phyloP scores from a whole-genome alignment of 2,113 vertebrate genomes.

The Blennius ocellaris region DNA sequence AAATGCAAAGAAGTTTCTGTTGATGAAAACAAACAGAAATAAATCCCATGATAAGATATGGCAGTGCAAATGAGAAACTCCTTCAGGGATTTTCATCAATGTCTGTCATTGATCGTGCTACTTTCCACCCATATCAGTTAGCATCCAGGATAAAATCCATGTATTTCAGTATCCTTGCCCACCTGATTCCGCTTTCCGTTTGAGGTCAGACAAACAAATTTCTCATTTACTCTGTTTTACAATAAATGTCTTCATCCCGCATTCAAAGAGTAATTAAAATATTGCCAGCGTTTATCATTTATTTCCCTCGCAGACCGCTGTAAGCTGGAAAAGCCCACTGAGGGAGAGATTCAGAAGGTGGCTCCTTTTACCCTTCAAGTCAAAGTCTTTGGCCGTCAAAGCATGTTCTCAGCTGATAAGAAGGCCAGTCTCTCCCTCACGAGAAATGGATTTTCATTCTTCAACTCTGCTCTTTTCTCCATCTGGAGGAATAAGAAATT shows the following conservation, averaged over 20 bases:
- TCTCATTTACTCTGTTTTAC: slow-evolving; percentile 36
- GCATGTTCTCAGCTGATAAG: slow-evolving; percentile 77
- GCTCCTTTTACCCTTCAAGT: slow-evolving; percentile 62
- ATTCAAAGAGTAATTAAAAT: slow-evolving; percentile 45
- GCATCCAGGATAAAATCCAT: slow-evolving; percentile 18
- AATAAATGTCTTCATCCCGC: slow-evolving; percentile 18
- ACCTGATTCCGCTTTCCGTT: slow-evolving; percentile 10
- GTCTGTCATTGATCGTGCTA: slow-evolving; percentile 20
- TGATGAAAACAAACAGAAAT: slow-evolving; percentile 13
- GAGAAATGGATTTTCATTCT: slow-evolving; percentile 66
- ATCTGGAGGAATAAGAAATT: slow-evolving; percentile 46
- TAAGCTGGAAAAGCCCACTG: slow-evolving; percentile 29
- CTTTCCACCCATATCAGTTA: slow-evolving; percentile 44
- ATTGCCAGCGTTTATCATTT: slow-evolving; percentile 49
- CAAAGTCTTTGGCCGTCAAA: slow-evolving; percentile 60
- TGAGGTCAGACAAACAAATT: slow-evolving; percentile 16
- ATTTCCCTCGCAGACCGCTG: slow-evolving; percentile 39
- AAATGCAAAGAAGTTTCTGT: slow-evolving; percentile 15
- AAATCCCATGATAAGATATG: slow-evolving; percentile 26
- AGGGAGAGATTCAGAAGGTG: slow-evolving; percentile 32
- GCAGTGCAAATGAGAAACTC: slow-evolving; percentile 33
- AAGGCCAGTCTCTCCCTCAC: slow-evolving; percentile 40
- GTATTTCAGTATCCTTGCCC: background rate
- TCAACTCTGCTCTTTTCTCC: slow-evolving; percentile 45
- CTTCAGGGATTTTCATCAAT: slow-evolving; percentile 41